These are phyloP conservation scores for Oscarella lobularis DNA, from an alignment of 37 sponge, comb jelly and placozoan species.

Conservation along the genomic window DNA sequence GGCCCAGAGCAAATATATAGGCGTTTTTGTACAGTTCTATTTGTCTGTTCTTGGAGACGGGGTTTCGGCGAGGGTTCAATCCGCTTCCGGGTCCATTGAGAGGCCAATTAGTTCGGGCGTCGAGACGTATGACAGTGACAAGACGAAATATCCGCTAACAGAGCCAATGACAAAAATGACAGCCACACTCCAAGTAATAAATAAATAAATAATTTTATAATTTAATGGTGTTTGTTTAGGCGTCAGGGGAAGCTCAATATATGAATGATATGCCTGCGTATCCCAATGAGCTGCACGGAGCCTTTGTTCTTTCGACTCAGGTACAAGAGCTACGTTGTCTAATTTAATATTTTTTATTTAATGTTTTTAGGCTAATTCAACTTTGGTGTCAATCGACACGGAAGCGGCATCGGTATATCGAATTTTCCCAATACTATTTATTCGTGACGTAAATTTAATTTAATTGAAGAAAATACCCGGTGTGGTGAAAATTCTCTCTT, in stretches of 20 bases:
- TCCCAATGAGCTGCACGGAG: conserved; percentile 40
- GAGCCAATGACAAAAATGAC: conserved; percentile 53
- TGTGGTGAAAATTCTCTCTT: conserved; percentile 37
- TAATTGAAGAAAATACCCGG: conserved; percentile 45
- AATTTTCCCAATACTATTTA: not conserved
- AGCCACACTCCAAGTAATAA: conserved; percentile 16
- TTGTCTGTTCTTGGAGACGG: conserved; percentile 20
- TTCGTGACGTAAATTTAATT: not conserved
- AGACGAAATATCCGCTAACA: conserved; percentile 35
- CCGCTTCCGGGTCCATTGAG: conserved; percentile 35
- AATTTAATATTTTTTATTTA: not conserved
- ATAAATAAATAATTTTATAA: not conserved
- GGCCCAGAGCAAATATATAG: not conserved
- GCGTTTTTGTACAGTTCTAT: conserved; percentile 31
- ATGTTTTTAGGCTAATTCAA: conserved; percentile 26
- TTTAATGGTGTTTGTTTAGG: conserved; percentile 13
- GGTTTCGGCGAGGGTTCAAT: conserved; percentile 19
- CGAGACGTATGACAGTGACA: conserved; percentile 33
- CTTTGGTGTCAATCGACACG: conserved; percentile 4
- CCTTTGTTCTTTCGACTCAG: conserved; percentile 52
- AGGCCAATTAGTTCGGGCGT: conserved; percentile 38
- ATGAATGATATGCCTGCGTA: conserved; percentile 41
- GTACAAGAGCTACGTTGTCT: conserved; percentile 3
- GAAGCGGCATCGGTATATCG: conserved; percentile 7
- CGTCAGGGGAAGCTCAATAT: conserved; percentile 72